Evolutionary conservation across 1,140 invertebrate genomes (phyloP).

Genomic region (Megathymus violae): DNA sequence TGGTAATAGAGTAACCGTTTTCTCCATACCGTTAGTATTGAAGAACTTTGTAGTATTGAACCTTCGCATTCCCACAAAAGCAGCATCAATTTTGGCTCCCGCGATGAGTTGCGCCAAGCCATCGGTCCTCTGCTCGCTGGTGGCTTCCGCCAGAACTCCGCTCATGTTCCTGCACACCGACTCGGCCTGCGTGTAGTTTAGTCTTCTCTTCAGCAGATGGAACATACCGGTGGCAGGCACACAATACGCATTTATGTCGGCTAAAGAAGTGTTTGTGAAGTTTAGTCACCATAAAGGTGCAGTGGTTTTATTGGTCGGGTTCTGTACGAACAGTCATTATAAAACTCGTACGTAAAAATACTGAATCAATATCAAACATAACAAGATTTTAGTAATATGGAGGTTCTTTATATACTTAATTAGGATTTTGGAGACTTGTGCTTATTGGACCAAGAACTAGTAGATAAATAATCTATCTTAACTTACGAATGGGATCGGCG

Average conservation of each 20-base stretch:
- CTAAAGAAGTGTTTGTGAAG: no score
- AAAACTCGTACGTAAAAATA: slow-evolving; percentile 6
- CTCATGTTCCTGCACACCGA: slow-evolving; percentile 82
- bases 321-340: no score
- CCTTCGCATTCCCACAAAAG: slow-evolving; percentile 84
- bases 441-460: no score
- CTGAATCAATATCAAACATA: no score
- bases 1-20: no score
- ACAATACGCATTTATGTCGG: slow-evolving; percentile 82
- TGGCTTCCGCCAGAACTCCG: slow-evolving; percentile 84
- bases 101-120: slow-evolving; percentile 79
- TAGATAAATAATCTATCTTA: background rate
- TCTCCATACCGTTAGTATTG: slow-evolving; percentile 48
- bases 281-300: no score
- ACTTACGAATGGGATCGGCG: slow-evolving; percentile 82
- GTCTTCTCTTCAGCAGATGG: slow-evolving; percentile 68
- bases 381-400: no score
- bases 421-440: no score
- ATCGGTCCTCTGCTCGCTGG: slow-evolving; percentile 84
- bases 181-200: slow-evolving; percentile 85
- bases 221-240: slow-evolving; percentile 86
- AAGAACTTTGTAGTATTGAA: slow-evolving; percentile 50
- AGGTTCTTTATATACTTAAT: no score
- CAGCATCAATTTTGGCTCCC: slow-evolving; percentile 51
- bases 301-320: no score